Percentiles rank a stretch among this genome's conserved stretches.
Evolutionary conservation across 1,140 invertebrate species (phyloP).

Genomic region (Watersipora subatra): DNA sequence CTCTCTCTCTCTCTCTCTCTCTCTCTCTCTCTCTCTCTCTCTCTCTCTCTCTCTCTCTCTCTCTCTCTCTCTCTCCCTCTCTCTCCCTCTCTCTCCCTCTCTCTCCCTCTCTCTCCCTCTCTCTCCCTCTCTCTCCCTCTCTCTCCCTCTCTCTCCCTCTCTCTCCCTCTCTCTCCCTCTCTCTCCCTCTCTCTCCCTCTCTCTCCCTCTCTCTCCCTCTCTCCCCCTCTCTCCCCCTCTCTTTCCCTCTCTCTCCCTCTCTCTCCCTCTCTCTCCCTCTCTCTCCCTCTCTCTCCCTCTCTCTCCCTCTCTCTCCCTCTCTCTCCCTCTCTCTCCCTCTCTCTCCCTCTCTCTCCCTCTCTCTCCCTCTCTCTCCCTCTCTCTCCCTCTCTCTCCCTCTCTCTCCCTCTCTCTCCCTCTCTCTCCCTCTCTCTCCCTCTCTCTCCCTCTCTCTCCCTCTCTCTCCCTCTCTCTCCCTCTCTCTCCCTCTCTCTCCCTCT

Average conservation of each 20-base stretch:
- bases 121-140: neutral
- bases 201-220: neutral
- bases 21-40: neutral
- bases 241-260: neutral
- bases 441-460: too few relatives aligned
- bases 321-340: neutral
- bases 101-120: neutral
- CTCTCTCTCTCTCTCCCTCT: neutral
- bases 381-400: too few relatives aligned
- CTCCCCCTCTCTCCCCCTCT: neutral
- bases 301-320: neutral
- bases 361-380: too few relatives aligned
- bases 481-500: neutral
- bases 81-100: neutral
- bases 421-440: too few relatives aligned
- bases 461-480: neutral
- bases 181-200: neutral
- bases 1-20: neutral
- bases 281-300: neutral
- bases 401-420: too few relatives aligned
- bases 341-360: too few relatives aligned
- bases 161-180: neutral
- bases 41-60: constrained; percentile 1
- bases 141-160: neutral
- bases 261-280: neutral